phyloP scores from a whole-genome alignment of 2,888 invertebrate species.

The Drosophila pseudotakahashii region DNA sequence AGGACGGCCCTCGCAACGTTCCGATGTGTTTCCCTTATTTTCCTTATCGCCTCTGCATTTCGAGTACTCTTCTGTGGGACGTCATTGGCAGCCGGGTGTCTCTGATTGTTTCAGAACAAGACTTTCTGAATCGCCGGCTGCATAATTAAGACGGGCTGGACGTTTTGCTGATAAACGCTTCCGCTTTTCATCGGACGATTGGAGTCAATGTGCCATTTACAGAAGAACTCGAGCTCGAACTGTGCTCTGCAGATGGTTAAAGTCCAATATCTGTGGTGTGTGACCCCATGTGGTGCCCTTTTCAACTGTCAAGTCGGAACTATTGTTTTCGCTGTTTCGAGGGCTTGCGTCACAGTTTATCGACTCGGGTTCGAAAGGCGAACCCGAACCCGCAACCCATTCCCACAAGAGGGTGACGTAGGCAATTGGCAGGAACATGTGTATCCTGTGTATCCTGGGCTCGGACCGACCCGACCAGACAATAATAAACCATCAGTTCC shows the following conservation, averaged over 20 bases:
- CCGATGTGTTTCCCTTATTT: conserved; percentile 22
- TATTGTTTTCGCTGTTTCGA: conserved; percentile 32
- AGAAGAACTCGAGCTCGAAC: conserved; percentile 8
- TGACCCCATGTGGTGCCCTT: conserved; percentile 43
- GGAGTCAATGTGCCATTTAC: conserved; percentile 28
- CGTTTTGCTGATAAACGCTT: conserved; percentile 60
- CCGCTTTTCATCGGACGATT: conserved; percentile 20
- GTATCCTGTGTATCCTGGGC: conserved; percentile 38
- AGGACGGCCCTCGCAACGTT: conserved; percentile 28
- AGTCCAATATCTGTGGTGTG: conserved; percentile 33
- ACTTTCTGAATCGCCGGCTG: conserved; percentile 43
- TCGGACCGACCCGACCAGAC: conserved; percentile 58
- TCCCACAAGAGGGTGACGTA: conserved; percentile 35
- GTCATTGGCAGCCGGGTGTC: conserved; percentile 53
- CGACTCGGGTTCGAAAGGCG: conserved; percentile 8
- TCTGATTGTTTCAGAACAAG: conserved; percentile 47
- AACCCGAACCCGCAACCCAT: not conserved
- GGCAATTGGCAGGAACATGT: conserved; percentile 46
- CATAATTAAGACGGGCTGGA: conserved; percentile 69
- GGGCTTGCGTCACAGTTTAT: conserved; percentile 44
- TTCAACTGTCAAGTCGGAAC: conserved; percentile 40
- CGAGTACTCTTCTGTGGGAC: conserved; percentile 10
- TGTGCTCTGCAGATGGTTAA: conserved; percentile 20
- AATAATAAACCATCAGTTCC: conserved; percentile 71
- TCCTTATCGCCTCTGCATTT: conserved; percentile 23